These are phyloP conservation scores for Drosophila putrida DNA, from an alignment of 2,888 invertebrate genomes.

Conservation along the genomic window DNA sequence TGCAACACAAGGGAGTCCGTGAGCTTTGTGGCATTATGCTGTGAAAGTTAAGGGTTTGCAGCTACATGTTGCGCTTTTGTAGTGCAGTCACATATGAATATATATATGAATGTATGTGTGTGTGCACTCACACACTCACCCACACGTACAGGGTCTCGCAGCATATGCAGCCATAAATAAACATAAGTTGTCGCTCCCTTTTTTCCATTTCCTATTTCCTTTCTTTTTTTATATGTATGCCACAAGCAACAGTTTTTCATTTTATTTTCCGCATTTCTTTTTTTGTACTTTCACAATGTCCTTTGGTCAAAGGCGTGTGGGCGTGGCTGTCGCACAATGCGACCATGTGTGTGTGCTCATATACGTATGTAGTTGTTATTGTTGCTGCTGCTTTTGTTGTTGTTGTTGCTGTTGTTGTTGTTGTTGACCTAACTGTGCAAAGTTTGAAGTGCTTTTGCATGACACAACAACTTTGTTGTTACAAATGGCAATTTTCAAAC, in stretches of 20 bases:
- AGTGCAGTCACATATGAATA: constrained; percentile 19
- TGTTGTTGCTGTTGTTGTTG: constrained; percentile 1
- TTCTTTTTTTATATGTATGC: constrained; percentile 30
- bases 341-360: constrained; percentile 17
- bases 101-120: constrained; percentile 6
- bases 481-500: constrained; percentile 37
- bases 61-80: constrained; percentile 62
- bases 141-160: constrained; percentile 26
- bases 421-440: constrained; percentile 46
- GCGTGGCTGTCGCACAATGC: constrained; percentile 33
- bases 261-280: constrained; percentile 20
- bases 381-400: background rate
- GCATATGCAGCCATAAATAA: constrained; percentile 74
- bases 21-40: constrained; percentile 17
- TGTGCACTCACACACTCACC: constrained; percentile 28
- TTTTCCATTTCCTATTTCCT: constrained; percentile 34
- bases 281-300: constrained; percentile 35
- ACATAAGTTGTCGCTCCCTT: constrained; percentile 67
- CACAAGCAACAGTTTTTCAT: constrained; percentile 63
- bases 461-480: constrained; percentile 29
- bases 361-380: background rate
- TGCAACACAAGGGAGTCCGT: constrained; percentile 5
- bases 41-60: constrained; percentile 25
- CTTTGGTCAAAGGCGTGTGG: constrained; percentile 53
- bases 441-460: constrained; percentile 53